These are phyloP conservation scores for Gymnorhina tibicen DNA, from an alignment of 2,113 vertebrate species.

Conservation along the genomic window DNA sequence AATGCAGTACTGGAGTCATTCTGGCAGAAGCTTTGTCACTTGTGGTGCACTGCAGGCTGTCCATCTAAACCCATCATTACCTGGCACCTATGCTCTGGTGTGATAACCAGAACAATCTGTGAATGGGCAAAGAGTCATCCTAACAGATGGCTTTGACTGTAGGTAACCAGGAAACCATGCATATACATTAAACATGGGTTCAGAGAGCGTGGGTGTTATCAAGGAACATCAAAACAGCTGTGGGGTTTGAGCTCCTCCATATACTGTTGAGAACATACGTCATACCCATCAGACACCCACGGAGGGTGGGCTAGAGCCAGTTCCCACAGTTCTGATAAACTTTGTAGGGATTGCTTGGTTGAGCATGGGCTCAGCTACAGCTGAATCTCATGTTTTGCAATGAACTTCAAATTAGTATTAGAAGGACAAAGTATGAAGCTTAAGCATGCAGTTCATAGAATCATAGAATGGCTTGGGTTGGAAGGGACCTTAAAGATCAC, in stretches of 20 bases:
- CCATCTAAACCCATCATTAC: slow-evolving; percentile 61
- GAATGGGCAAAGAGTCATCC: slow-evolving; percentile 49
- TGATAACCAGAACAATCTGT: slow-evolving; percentile 56
- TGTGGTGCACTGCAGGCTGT: slow-evolving; percentile 14
- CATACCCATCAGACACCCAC: neutral
- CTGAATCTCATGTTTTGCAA: neutral
- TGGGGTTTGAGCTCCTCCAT: neutral
- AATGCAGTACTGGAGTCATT: neutral
- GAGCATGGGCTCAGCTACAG: neutral
- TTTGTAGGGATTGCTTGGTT: neutral
- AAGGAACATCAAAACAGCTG: slow-evolving; percentile 33
- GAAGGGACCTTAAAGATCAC: neutral
- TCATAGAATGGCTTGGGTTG: neutral
- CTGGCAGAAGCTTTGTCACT: slow-evolving; percentile 43
- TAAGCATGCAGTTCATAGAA: neutral
- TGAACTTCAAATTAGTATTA: neutral
- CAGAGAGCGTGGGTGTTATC: neutral
- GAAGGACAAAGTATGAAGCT: neutral
- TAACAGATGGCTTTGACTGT: slow-evolving; percentile 60
- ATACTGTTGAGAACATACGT: neutral
- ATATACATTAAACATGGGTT: slow-evolving; percentile 36
- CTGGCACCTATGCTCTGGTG: slow-evolving; percentile 48
- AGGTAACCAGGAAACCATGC: slow-evolving; percentile 26
- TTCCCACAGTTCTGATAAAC: neutral
- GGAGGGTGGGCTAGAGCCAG: neutral